Conservation (phyloP, 2,113 vertebrate genomes). For the Cochlearius cochlearius region DNA sequence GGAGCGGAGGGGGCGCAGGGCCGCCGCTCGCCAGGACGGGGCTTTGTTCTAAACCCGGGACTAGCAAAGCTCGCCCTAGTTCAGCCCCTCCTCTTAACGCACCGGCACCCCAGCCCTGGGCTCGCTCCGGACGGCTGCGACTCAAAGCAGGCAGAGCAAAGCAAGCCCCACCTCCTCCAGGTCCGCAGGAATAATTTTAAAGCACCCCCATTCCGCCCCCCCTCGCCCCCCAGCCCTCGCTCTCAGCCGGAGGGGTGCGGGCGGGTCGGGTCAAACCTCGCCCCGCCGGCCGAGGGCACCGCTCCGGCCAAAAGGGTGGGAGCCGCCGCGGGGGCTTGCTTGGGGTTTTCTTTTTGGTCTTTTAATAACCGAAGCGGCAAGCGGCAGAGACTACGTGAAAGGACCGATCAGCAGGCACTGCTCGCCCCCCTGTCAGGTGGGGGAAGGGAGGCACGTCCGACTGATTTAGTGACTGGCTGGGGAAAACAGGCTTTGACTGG, state of each 20-base stretch:
- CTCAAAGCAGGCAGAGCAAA: not conserved
- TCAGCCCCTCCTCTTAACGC: not conserved
- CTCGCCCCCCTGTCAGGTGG: not conserved
- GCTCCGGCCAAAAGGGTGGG: not conserved
- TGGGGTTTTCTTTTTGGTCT: not conserved
- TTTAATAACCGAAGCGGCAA: not conserved
- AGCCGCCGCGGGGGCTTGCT: not conserved
- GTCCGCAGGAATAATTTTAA: not conserved
- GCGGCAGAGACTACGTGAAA: not conserved
- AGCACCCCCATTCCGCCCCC: rapidly evolving
- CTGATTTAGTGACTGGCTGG: not conserved
- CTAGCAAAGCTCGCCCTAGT: not conserved
- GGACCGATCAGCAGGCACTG: not conserved
- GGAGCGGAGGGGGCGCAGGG: not conserved
- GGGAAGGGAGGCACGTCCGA: not conserved
- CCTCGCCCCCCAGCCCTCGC: not conserved
- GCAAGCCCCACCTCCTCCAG: not conserved
- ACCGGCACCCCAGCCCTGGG: too few relatives aligned
- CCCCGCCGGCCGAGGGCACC: rapidly evolving
- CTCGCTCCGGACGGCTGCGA: not conserved
- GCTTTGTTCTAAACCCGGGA: not conserved
- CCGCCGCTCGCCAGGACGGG: not conserved
- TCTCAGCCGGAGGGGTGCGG: not conserved
- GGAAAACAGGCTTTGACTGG: not conserved
- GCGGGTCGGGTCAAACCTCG: not conserved